Evolutionary conservation across 2,888 invertebrate species (phyloP).

Genomic region (Flabesymbios commensalis): DNA sequence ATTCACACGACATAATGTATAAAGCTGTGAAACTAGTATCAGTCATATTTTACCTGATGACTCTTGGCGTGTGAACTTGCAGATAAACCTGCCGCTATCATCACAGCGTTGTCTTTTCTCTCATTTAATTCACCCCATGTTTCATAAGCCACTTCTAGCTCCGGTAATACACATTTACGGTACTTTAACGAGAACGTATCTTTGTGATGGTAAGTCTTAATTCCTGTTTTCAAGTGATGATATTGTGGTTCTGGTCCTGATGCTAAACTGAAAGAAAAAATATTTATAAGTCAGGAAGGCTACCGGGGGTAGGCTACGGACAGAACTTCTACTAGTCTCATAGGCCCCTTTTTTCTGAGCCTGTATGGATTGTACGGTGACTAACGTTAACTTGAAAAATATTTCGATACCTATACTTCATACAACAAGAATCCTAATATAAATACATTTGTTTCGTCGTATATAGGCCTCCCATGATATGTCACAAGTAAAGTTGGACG

Average conservation of each 20-base stretch:
- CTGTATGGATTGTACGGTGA: no score
- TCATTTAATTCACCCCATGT: conserved; percentile 59
- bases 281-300: no score
- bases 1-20: no score
- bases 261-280: conserved; percentile 8
- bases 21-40: neutral
- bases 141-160: conserved; percentile 56
- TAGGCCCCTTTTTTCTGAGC: no score
- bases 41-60: conserved; percentile 44
- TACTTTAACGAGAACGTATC: conserved; percentile 51
- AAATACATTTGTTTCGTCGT: no score
- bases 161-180: conserved; percentile 49
- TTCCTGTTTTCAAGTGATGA: conserved; percentile 50
- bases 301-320: no score
- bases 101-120: conserved; percentile 52
- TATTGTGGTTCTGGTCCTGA: conserved; percentile 51
- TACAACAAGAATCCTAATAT: no score
- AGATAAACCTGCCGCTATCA: conserved; percentile 55
- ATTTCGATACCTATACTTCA: no score
- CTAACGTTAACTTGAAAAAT: no score
- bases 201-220: conserved; percentile 39
- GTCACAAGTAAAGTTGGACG: no score
- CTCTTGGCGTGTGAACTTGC: conserved; percentile 60
- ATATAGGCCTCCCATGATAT: no score
- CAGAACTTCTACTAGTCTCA: no score